Evolutionary conservation across 2,888 invertebrate species (phyloP).

Genomic region (Danaus chrysippus): DNA sequence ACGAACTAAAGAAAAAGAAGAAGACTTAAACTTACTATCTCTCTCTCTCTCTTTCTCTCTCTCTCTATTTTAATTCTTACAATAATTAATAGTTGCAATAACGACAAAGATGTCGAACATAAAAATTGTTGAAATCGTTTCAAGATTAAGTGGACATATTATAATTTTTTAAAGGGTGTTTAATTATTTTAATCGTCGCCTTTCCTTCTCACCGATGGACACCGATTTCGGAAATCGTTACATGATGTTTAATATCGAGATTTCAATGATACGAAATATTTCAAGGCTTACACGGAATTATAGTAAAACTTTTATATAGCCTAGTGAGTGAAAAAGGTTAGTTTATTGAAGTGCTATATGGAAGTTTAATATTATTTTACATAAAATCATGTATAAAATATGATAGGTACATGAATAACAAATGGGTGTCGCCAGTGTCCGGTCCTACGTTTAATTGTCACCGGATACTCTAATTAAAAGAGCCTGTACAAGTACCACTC

Average conservation of each 20-base stretch:
- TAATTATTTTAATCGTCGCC: constrained; percentile 12
- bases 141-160: constrained; percentile 7
- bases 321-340: too few species aligned
- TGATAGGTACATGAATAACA: not conserved
- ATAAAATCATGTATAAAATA: not conserved
- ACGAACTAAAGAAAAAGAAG: too few species aligned
- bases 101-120: not conserved
- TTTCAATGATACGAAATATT: not conserved
- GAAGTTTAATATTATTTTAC: too few species aligned
- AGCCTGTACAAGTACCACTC: constrained; percentile 46
- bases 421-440: constrained; percentile 26
- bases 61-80: not conserved
- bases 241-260: constrained; percentile 15
- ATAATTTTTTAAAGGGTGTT: constrained; percentile 21
- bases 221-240: constrained; percentile 16
- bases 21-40: too few species aligned
- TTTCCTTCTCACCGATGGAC: constrained; percentile 22
- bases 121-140: not conserved
- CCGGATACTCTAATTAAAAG: constrained; percentile 71
- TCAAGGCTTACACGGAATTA: not conserved
- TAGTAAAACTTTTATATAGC: too few species aligned
- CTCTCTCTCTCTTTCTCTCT: too few species aligned
- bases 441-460: constrained; percentile 57
- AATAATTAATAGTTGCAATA: not conserved
- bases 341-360: too few species aligned